A percentile compares a stretch with the other conserved stretches of the same genome.
Evolutionary conservation across 30 jellyfish, hydroid and myxozoan species (phyloP).

Genomic region (Haliclystus octoradiatus): DNA sequence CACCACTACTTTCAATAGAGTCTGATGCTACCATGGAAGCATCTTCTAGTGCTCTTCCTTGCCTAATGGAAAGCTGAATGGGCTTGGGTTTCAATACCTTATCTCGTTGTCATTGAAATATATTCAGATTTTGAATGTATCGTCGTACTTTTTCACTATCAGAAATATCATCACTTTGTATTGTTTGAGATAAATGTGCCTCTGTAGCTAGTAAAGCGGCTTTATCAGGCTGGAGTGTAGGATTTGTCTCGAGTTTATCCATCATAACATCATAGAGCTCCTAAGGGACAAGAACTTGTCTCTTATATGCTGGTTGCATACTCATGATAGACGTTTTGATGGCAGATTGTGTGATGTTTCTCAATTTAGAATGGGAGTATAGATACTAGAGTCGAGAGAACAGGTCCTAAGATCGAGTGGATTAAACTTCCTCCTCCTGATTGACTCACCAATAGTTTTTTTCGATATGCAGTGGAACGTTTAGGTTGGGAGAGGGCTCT

Average conservation of each 20-base stretch:
- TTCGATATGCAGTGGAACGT: background rate
- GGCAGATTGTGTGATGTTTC: no score
- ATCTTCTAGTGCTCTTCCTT: no score
- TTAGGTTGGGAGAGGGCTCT: background rate
- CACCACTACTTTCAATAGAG: background rate
- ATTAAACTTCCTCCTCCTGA: background rate
- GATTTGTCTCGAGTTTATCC: background rate
- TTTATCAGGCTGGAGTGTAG: background rate
- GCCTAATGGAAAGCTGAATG: background rate
- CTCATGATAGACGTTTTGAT: no score
- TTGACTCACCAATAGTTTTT: background rate
- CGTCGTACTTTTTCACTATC: background rate
- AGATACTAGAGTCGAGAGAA: background rate
- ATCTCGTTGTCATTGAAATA: background rate
- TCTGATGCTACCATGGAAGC: no score
- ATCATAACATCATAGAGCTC: background rate
- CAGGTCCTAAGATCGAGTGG: background rate
- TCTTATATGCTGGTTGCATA: background rate
- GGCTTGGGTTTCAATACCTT: background rate
- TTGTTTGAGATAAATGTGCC: background rate
- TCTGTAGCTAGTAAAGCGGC: background rate
- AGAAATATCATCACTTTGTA: background rate
- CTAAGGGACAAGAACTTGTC: background rate
- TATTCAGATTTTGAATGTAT: background rate
- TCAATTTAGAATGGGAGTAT: background rate